Evolutionary conservation across 1,140 invertebrate species (phyloP).

Genomic region (Argopecten irradians): DNA sequence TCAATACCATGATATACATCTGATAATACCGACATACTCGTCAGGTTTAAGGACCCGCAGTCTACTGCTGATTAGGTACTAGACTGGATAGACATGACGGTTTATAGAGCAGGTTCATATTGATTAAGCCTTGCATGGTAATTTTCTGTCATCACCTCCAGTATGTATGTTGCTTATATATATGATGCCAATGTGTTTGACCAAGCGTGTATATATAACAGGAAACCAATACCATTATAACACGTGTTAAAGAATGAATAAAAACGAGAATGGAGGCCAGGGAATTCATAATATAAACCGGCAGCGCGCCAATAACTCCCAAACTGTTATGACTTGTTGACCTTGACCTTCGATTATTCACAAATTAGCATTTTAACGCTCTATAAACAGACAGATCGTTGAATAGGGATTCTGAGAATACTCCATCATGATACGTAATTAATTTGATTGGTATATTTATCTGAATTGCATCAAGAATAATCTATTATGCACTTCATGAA

Average conservation of each 20-base stretch:
- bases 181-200: background rate
- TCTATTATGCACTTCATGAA: no score
- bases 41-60: background rate
- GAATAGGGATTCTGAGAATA: background rate
- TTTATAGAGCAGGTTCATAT: background rate
- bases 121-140: background rate
- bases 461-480: no score
- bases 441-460: background rate
- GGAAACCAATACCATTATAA: conserved; percentile 6
- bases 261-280: background rate
- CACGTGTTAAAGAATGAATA: conserved; percentile 7
- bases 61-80: background rate
- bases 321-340: background rate
- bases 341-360: background rate
- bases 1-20: no score
- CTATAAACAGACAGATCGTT: background rate
- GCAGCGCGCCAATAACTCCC: background rate
- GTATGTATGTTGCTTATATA: background rate
- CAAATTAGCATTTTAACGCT: background rate
- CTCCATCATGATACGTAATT: background rate
- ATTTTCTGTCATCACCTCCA: background rate
- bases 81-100: background rate
- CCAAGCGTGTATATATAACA: background rate
- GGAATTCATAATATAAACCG: background rate
- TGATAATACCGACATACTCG: no score